Evolutionary conservation across 2,888 invertebrate species (phyloP).

Genomic region (Abscondita cerata): DNA sequence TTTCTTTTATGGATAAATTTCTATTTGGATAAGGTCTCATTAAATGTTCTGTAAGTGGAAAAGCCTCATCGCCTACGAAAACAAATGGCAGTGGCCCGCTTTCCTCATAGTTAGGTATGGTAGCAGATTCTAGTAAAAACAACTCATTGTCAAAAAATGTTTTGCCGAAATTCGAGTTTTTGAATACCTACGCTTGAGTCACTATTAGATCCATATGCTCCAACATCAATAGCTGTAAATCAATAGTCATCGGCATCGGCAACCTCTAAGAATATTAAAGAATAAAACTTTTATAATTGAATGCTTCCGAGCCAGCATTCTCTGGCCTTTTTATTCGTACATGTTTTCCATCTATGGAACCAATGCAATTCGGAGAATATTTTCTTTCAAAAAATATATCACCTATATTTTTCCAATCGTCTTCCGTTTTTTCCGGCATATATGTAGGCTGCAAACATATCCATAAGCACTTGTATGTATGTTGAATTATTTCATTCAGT

Average conservation of each 20-base stretch:
- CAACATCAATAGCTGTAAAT: neutral
- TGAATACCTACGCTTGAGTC: neutral
- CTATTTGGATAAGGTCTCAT: no score
- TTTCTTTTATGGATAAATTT: no score
- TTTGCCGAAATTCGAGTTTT: neutral
- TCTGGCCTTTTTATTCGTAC: neutral
- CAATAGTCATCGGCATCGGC: neutral
- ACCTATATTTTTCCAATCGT: no score
- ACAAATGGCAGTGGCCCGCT: neutral
- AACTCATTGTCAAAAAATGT: no score
- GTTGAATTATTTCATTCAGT: neutral
- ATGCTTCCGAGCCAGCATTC: neutral
- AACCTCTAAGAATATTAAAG: neutral
- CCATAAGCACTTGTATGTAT: neutral
- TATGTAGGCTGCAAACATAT: neutral
- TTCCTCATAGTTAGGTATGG: no score
- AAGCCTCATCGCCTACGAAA: no score
- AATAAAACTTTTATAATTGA: neutral
- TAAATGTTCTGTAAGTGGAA: no score
- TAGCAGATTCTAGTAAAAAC: no score
- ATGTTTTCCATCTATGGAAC: no score
- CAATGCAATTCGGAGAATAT: no score
- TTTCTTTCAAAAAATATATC: no score
- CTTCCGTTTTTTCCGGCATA: neutral
- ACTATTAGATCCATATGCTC: no score